These are phyloP conservation scores for Pelecanus crispus DNA, from an alignment of 2,113 vertebrate genomes.

Conservation along the genomic window DNA sequence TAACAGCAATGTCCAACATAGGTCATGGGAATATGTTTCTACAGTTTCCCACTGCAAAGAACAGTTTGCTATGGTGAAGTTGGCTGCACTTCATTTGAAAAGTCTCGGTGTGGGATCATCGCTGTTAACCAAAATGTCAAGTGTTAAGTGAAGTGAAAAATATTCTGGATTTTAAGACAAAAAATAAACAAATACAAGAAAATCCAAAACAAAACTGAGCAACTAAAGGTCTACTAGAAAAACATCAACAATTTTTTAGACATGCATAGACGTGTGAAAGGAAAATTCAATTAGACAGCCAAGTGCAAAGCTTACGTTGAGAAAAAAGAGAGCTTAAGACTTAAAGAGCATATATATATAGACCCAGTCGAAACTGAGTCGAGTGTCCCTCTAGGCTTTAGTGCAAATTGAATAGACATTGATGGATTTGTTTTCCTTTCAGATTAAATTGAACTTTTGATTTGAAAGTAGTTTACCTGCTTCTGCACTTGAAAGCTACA, in stretches of 20 bases:
- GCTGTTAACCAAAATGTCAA: background rate
- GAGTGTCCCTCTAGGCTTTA: slow-evolving; percentile 29
- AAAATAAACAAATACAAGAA: background rate
- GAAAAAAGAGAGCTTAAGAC: background rate
- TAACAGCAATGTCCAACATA: background rate
- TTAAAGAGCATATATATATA: background rate
- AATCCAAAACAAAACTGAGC: background rate
- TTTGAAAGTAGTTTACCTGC: slow-evolving; percentile 56
- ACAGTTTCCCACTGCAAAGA: background rate
- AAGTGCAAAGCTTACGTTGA: background rate
- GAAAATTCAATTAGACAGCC: slow-evolving; percentile 21
- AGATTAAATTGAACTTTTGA: slow-evolving; percentile 73
- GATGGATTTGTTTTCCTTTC: slow-evolving; percentile 72
- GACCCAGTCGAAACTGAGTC: background rate
- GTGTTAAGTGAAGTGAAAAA: background rate
- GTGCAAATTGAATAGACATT: slow-evolving; percentile 58
- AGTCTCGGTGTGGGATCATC: background rate
- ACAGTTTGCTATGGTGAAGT: background rate
- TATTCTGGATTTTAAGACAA: background rate
- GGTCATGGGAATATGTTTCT: background rate
- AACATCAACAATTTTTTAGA: background rate
- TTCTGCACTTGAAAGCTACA: slow-evolving; percentile 60
- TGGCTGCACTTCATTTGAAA: background rate
- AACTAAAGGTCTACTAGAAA: background rate
- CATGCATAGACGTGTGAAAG: background rate